Evolutionary conservation across 2,888 invertebrate species (phyloP), one percentile per base, ranked within the genome.

Genomic region (Erebia epiphron): DNA sequence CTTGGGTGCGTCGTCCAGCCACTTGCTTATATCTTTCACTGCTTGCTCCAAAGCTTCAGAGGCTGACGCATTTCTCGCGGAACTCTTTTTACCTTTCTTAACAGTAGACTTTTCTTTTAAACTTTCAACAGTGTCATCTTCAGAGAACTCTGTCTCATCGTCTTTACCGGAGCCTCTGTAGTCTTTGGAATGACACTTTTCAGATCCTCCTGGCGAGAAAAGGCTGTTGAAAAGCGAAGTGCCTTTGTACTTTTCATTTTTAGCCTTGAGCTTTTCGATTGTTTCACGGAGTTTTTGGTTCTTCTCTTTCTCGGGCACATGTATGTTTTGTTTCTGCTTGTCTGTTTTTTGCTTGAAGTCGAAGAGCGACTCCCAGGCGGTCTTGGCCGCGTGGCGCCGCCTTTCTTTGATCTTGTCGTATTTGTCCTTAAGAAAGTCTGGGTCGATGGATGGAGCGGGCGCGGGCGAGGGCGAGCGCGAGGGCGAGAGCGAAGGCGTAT

Each of bases 1-100:
- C 77, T 96, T 95, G 0, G 97, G 97, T 0, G 97, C 96, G 79
- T 97, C 97, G 80, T 97, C 97, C 72, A 98, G 88, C 97, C 97
- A 98, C 80, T 97, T 97, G 83, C 97, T 97, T 57, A 98, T 97
- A 83, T 98, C 98, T 94, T 98, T 96, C 0, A 96, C 92, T 18
- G 96, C 97, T 90, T 97, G 96, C 76, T 94, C 92, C 67, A 92
- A 80, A 49, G 91, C 93, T 80, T 92, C 89, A 58, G 95, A 94
- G 41, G 95, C 95, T 21, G 94, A 94, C 80, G 94, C 94, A 77
- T 94, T 95, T 78, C 94, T 94, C 58, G 91, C 92, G 9, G 89
- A 83, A 79, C 85, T 90, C 78, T 94, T 94, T 76, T 90, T 93
- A n/a, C 83, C 82, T 80, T 88, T 92, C 75, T 91, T 93, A 63